Base-by-base conservation (phyloP, 2,113 vertebrate genomes). In the Oophaga pumilio region DNA sequence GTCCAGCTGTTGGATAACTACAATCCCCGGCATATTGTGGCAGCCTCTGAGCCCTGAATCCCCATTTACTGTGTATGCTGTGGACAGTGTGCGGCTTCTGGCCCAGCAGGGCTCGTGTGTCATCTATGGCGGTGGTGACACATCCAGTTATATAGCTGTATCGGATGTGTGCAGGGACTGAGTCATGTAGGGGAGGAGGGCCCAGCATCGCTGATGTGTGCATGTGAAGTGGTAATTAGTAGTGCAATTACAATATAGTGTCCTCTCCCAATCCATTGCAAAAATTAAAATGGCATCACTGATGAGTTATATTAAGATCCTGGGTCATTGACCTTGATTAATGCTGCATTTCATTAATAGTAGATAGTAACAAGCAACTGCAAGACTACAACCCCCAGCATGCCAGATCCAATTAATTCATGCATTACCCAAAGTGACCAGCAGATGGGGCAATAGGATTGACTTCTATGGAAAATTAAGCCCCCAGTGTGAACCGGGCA, bases 401-500 rank as follows among this genome's bases (percentile, higher is more conserved):
- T 73, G 14, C 1, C 33, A 69, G 17, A 17, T 69, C 20, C 8
- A n/a, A 20, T 62, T 62, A 62, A 18, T 0, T 1, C 10, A 14
- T 73, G 86, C 57, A 33, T 12, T 88, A 22, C 17, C 20, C 4
- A 62, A 24, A 53, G 11, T 88, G 80, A 11, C 33, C 86, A 88
- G 15, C 59, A 88, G 86, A 60, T 76, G 86, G 79, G 18, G 86
- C 71, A 13, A 50, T 5, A 22, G 50, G n/a, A 77, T 52, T n/a
- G 20, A 49, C 20, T 15, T 87, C 15, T 56, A n/a, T 20, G 4
- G 28, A 71, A 71, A 43, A 53, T 49, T 22, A 59, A 33, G 68
- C 76, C 62, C 33, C 24, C 24, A 66, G 69, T 76, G 62, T 80
- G 59, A 87, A 69, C 49, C n/a, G 76, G 76, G 50, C 62, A 87